A percentile compares a stretch with the other conserved stretches of the same genome.
Conservation (phyloP, 2,797 vertebrate genomes). For the Ataeniobius toweri region DNA sequence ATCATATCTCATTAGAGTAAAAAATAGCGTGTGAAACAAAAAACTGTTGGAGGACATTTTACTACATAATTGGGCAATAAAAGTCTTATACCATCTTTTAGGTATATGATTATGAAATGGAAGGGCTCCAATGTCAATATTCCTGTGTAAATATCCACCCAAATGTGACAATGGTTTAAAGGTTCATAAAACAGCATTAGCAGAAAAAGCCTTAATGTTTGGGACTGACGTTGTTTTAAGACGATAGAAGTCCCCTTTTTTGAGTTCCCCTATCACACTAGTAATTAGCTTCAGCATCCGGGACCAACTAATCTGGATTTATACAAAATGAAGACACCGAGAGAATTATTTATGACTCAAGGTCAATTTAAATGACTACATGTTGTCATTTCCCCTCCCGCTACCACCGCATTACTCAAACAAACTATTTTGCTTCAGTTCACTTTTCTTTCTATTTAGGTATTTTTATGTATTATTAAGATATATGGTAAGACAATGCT, state of each 20-base stretch:
- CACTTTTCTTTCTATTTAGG: not conserved
- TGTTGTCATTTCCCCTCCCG: not conserved
- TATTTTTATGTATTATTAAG: not conserved
- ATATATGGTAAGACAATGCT: not conserved
- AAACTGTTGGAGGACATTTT: not conserved
- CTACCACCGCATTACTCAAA: not conserved
- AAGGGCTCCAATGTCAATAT: not conserved
- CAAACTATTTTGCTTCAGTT: not conserved
- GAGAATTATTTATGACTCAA: too few species aligned
- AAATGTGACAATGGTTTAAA: not conserved
- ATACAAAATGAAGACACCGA: too few species aligned
- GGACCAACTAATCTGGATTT: not conserved
- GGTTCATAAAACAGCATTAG: not conserved
- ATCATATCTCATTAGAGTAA: not conserved
- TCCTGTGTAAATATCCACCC: not conserved
- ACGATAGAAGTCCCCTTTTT: not conserved
- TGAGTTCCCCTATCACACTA: not conserved
- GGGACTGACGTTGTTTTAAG: not conserved
- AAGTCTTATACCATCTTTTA: not conserved
- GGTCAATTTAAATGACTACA: too few species aligned
- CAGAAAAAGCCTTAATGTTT: not conserved
- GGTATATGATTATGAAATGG: not conserved
- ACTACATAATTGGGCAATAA: not conserved
- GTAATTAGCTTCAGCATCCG: not conserved
- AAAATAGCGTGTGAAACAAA: not conserved